Evolutionary conservation across 2,113 vertebrate genomes (phyloP).

Genomic region (Rissa tridactyla): DNA sequence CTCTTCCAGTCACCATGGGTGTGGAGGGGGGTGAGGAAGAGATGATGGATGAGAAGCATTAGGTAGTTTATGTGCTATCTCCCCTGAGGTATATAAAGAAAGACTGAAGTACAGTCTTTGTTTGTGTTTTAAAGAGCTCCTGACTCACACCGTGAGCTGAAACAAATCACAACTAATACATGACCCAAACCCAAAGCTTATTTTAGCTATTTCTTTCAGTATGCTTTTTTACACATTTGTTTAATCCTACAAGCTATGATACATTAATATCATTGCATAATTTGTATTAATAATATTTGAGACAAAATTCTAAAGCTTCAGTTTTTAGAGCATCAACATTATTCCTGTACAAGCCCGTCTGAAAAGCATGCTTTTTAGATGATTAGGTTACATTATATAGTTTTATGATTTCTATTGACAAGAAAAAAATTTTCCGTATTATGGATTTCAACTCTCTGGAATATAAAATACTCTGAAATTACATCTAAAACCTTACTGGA

Average conservation of each 20-base stretch:
- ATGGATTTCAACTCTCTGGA: background rate
- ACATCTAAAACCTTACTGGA: constrained; percentile 25
- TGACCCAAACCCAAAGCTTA: background rate
- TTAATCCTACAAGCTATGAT: background rate
- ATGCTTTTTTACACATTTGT: background rate
- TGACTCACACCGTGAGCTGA: background rate
- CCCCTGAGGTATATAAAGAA: background rate
- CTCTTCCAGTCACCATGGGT: background rate
- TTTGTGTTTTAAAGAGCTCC: background rate
- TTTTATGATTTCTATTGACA: constrained; percentile 6
- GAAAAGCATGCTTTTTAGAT: background rate
- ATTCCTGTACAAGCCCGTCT: background rate
- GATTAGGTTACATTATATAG: background rate
- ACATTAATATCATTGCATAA: background rate
- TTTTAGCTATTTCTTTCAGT: background rate
- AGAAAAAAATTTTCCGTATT: background rate
- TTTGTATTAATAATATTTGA: background rate
- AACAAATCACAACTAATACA: background rate
- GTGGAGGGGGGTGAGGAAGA: background rate
- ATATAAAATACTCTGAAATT: constrained; percentile 26
- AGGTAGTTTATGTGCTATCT: background rate
- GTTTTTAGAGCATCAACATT: background rate
- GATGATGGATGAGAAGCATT: background rate
- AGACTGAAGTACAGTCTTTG: background rate
- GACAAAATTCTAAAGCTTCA: background rate